These are phyloP conservation scores for Parochlus steinenii DNA, from an alignment of 2,888 invertebrate species.

Conservation along the genomic window DNA sequence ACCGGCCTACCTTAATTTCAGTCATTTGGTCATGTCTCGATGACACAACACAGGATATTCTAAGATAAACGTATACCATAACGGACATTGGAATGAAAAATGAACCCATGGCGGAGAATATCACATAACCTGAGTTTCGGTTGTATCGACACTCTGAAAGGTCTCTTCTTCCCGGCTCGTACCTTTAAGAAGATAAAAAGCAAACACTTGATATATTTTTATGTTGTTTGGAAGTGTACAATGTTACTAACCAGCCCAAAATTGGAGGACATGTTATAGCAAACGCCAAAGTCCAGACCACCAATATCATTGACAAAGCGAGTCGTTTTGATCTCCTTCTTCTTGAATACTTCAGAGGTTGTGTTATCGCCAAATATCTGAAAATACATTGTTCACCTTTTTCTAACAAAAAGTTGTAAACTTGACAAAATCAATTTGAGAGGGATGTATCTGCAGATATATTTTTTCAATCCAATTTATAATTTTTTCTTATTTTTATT, in stretches of 20 bases:
- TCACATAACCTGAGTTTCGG: slow-evolving; percentile 82
- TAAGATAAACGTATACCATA: slow-evolving; percentile 89
- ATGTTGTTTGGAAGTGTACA: background rate
- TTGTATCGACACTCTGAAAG: slow-evolving; percentile 68
- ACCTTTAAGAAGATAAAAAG: slow-evolving; percentile 33
- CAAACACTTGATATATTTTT: background rate
- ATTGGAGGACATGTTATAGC: slow-evolving; percentile 88
- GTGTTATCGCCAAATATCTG: slow-evolving; percentile 82
- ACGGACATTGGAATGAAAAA: slow-evolving; percentile 91
- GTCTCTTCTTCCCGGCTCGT: slow-evolving; percentile 49
- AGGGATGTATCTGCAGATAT: no score
- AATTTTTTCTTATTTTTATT: no score
- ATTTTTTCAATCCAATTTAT: no score
- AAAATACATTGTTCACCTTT: no score
- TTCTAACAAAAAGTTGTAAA: no score
- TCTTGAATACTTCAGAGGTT: slow-evolving; percentile 82
- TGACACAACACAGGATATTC: slow-evolving; percentile 73
- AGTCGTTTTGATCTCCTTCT: slow-evolving; percentile 70
- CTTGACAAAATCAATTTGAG: no score
- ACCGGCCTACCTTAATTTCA: slow-evolving; percentile 31
- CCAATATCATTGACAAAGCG: slow-evolving; percentile 74
- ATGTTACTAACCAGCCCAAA: slow-evolving; percentile 60
- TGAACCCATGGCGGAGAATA: slow-evolving; percentile 89
- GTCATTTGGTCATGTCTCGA: slow-evolving; percentile 57
- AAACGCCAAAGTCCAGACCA: slow-evolving; percentile 81